These are phyloP conservation scores for Australoheros facetus DNA, from an alignment of 2,797 vertebrate genomes.

Conservation along the genomic window DNA sequence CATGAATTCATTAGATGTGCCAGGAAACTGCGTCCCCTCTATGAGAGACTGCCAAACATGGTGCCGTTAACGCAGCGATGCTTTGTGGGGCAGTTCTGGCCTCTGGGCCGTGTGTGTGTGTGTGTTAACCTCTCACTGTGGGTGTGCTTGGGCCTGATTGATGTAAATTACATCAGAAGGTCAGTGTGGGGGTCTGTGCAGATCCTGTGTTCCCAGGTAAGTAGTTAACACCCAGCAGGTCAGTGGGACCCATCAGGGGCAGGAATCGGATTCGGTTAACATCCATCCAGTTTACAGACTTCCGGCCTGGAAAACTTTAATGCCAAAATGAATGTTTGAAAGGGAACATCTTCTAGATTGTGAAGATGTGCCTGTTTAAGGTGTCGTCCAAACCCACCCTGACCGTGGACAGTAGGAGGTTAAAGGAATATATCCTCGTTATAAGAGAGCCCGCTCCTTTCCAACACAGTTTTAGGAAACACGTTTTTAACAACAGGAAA, in stretches of 20 bases:
- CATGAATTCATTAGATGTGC: accelerated
- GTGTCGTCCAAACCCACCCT: no score
- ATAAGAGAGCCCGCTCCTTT: background rate
- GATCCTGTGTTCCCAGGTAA: background rate
- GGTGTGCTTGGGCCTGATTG: no score
- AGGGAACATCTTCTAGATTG: background rate
- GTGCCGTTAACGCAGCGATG: no score
- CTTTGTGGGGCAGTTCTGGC: background rate
- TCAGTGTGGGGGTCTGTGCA: background rate
- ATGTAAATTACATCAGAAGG: background rate
- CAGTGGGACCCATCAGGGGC: background rate
- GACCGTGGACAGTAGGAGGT: background rate
- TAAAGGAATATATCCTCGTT: accelerated
- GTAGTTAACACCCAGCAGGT: background rate
- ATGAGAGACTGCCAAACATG: no score
- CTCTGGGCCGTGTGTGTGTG: background rate
- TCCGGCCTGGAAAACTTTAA: no score
- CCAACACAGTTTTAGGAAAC: no score
- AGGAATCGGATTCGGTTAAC: no score
- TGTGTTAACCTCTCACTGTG: background rate
- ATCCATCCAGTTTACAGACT: no score
- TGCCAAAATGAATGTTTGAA: background rate
- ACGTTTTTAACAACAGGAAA: no score
- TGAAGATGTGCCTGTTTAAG: no score
- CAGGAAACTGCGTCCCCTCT: background rate